Conservation (phyloP, 23 tunicate species). For the Clavelina lepadiformis region DNA sequence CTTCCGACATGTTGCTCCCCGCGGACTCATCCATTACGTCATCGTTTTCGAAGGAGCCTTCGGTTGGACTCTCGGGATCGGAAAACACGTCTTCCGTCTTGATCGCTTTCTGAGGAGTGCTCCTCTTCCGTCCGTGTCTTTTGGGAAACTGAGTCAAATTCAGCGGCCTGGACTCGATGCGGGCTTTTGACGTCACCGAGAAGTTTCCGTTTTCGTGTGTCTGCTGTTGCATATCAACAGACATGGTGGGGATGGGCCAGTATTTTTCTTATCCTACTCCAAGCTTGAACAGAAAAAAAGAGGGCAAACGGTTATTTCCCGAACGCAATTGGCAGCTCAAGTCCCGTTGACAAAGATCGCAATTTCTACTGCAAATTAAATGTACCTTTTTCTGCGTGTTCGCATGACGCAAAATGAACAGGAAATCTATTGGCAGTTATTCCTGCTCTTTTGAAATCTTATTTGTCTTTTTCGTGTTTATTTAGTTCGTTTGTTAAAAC, state of each 20-base stretch:
- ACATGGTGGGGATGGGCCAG: too few species aligned
- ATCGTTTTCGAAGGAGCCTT: conserved; percentile 22
- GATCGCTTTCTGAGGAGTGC: conserved; percentile 37
- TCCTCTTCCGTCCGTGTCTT: conserved; percentile 43
- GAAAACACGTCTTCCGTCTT: conserved; percentile 5
- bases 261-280: too few species aligned
- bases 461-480: too few species aligned
- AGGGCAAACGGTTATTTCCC: too few species aligned
- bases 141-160: conserved; percentile 53
- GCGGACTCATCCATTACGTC: conserved; percentile 13
- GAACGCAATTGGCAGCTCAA: too few species aligned
- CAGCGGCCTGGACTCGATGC: conserved; percentile 37
- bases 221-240: conserved; percentile 29
- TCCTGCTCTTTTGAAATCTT: not conserved
- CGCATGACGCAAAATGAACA: conserved; percentile 8
- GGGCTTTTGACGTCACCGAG: not conserved
- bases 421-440: conserved; percentile 7
- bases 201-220: conserved; percentile 23
- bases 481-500: too few species aligned
- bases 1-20: conserved; percentile 2
- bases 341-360: too few species aligned
- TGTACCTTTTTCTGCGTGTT: conserved; percentile 10
- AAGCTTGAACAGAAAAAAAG: too few species aligned
- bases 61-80: conserved; percentile 15
- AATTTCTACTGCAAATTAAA: too few species aligned